phyloP scores from a whole-genome alignment of 2,113 vertebrate species.

The Mastomys natalensis region DNA sequence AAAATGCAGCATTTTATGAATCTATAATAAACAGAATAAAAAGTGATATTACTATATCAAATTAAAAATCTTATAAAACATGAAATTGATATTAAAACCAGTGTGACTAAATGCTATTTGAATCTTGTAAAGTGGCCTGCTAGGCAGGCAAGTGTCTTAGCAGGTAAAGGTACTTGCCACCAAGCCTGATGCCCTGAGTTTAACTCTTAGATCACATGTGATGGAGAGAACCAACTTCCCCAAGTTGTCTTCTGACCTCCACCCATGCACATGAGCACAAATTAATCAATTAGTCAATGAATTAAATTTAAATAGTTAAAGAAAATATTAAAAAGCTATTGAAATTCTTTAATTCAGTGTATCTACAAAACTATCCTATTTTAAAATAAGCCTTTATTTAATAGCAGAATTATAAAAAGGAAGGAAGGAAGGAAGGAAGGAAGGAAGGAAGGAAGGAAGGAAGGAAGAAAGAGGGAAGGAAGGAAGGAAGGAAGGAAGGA shows the following conservation, averaged over 20 bases:
- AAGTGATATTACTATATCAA: background rate
- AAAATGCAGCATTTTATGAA: conserved; percentile 45
- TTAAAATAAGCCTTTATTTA: conserved; percentile 57
- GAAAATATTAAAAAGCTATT: conserved; percentile 33
- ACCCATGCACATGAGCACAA: background rate
- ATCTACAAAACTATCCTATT: background rate
- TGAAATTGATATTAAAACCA: conserved; percentile 26
- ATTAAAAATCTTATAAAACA: conserved; percentile 46
- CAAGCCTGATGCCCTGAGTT: background rate
- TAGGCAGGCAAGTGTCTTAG: background rate
- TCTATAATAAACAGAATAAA: conserved; percentile 13
- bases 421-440: no score
- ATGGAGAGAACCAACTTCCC: background rate
- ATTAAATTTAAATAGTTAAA: background rate
- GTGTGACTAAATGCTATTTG: conserved; percentile 1
- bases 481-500: no score
- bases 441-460: background rate
- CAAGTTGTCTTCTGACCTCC: background rate
- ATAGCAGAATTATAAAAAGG: conserved; percentile 27
- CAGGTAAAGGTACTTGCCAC: background rate
- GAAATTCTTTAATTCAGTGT: conserved; percentile 27
- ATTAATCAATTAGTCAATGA: background rate
- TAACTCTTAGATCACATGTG: background rate
- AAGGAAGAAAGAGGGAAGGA: no score
- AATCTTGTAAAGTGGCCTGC: conserved; percentile 23